phyloP scores from a whole-genome alignment of 2,113 vertebrate species.

The Scomber colias region DNA sequence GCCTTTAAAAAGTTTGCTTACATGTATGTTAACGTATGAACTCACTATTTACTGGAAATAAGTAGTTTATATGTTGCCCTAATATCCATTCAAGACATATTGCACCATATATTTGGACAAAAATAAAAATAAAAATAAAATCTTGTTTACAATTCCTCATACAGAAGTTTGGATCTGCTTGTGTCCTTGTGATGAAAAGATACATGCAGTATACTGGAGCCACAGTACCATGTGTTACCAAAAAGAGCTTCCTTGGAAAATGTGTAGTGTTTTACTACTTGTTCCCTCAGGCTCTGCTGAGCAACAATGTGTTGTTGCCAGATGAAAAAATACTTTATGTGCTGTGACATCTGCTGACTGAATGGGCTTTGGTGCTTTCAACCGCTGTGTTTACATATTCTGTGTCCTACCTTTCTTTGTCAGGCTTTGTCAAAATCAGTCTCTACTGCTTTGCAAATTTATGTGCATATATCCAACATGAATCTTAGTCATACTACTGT shows the following conservation, averaged over 20 bases:
- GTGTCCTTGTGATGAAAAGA: background rate
- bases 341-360: conserved; percentile 33
- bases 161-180: no score
- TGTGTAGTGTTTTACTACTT: background rate
- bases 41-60: no score
- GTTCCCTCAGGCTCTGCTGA: conserved; percentile 16
- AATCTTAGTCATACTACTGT: background rate
- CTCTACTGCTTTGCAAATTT: background rate
- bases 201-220: background rate
- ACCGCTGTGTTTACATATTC: conserved; percentile 9
- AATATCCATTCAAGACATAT: background rate
- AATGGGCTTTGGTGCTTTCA: conserved; percentile 44
- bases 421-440: conserved; percentile 1
- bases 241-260: background rate
- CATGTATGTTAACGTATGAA: background rate
- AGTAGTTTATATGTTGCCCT: background rate
- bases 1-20: background rate
- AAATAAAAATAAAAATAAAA: background rate
- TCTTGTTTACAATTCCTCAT: no score
- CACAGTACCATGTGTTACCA: background rate
- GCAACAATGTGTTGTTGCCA: conserved; percentile 5
- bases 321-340: conserved; percentile 42
- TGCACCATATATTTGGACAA: background rate
- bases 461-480: conserved; percentile 30
- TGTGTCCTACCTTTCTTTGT: conserved; percentile 10